phyloP scores from a whole-genome alignment of 2,113 vertebrate species.

The Melospiza melodia region DNA sequence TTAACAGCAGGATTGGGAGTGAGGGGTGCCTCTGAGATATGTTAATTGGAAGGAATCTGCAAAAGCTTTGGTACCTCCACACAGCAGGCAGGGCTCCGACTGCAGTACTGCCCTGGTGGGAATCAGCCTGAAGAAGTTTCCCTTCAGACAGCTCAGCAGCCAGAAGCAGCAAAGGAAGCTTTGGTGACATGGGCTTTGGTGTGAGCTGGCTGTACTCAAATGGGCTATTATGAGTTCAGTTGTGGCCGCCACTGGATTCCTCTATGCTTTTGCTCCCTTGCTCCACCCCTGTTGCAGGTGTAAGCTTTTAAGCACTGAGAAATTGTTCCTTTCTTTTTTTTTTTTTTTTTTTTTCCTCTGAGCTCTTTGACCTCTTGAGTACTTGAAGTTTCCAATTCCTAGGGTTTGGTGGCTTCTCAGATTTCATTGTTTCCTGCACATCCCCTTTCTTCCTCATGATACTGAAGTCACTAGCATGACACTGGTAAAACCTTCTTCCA shows the following conservation, averaged over 20 bases:
- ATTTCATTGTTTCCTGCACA: background rate
- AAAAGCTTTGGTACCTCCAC: background rate
- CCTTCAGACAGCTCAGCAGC: background rate
- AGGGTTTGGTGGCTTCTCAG: background rate
- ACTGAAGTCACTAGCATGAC: background rate
- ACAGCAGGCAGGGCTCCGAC: background rate
- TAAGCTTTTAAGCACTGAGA: background rate
- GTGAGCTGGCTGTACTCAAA: background rate
- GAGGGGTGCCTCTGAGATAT: background rate
- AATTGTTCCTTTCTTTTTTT: background rate
- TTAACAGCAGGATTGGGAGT: background rate
- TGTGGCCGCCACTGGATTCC: background rate
- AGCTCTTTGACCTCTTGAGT: background rate
- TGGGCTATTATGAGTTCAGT: background rate
- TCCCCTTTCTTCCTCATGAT: background rate
- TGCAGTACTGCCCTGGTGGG: background rate
- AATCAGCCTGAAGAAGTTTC: background rate
- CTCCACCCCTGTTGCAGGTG: background rate
- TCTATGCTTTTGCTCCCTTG: background rate
- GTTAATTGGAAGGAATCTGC: background rate
- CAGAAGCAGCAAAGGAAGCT: background rate
- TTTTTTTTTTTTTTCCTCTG: background rate
- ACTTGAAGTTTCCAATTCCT: background rate
- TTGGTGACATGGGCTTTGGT: rapidly evolving
- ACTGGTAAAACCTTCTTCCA: background rate